Percentiles rank a stretch among this genome's conserved stretches.
Evolutionary conservation across 2,797 vertebrate genomes (phyloP).

Genomic region (Paguma larvata): DNA sequence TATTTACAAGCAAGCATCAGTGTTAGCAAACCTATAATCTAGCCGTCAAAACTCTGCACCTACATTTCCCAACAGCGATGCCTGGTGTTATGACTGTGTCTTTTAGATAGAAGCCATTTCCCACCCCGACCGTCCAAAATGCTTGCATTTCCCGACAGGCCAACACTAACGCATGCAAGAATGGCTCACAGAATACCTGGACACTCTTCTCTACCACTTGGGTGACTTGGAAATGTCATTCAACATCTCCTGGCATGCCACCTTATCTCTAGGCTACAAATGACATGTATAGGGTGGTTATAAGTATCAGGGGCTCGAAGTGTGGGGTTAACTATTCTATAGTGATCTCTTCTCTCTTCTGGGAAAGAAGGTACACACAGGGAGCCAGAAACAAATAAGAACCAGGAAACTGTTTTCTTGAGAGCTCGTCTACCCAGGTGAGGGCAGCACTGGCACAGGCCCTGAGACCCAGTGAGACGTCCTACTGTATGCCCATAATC

Average conservation of each 20-base stretch:
- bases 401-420: background rate
- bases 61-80: background rate
- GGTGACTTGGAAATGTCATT: background rate
- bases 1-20: background rate
- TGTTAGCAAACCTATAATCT: background rate
- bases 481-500: background rate
- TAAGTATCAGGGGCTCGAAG: background rate
- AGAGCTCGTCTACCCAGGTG: background rate
- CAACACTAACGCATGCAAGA: accelerated
- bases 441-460: accelerated
- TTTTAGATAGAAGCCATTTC: background rate
- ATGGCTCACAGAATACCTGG: background rate
- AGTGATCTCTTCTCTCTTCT: background rate
- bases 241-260: background rate
- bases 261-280: background rate
- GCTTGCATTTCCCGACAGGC: background rate
- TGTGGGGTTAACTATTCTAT: background rate
- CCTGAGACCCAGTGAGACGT: background rate
- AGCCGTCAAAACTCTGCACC: background rate
- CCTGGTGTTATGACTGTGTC: background rate
- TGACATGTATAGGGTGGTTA: background rate
- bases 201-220: background rate
- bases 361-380: background rate
- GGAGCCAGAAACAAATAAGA: background rate
- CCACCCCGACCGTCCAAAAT: background rate